Evolutionary conservation across 2,797 vertebrate genomes (phyloP), one percentile per base, ranked within the genome.

Genomic region (Mus caroli): DNA sequence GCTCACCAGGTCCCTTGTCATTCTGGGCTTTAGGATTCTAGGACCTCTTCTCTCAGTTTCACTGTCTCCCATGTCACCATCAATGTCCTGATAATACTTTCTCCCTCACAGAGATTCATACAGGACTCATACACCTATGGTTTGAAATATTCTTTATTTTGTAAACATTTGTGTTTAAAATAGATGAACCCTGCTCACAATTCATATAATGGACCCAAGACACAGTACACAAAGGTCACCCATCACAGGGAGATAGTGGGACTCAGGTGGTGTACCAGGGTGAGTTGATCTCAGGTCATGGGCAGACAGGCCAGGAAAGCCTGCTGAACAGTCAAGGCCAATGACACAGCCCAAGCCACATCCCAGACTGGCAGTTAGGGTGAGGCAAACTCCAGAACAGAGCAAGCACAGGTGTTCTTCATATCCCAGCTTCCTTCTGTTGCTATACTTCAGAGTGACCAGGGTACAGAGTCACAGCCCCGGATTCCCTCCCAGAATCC

Each of bases 121-220:
- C 0, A 92, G 96, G 96, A 92, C 90, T 91, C 28, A 10, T 24
- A 77, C 54, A 80, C n/a, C 10, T 71, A 50, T 50, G 97, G 97
- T 98, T 97, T 97, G 97, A 98, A 97, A 97, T 98, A 96, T 64
- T 97, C 97, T 99, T 99, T 99, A 98, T 98, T 99, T 97, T 98
- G 98, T 98, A 98, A 98, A 98, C 95, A 96, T 97, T 89, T 96
- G 96, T 98, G 96, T 98, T 97, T 98, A 98, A 98, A 98, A 98
- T 95, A 97, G 87, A 98, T 96, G 97, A 97, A 95, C 97, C 97
- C 96, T 97, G 96, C 96, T 98, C 91, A 97, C 94, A 97, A 97
- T 95, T 97, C 97, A 97, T 97, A 96, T 92, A 96, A 96, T 96
- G 95, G 97, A 96, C 96, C 97, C 96, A 13, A 97, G 96, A 97